phyloP scores from a whole-genome alignment of 2,113 vertebrate species.

The Tragelaphus scriptus region DNA sequence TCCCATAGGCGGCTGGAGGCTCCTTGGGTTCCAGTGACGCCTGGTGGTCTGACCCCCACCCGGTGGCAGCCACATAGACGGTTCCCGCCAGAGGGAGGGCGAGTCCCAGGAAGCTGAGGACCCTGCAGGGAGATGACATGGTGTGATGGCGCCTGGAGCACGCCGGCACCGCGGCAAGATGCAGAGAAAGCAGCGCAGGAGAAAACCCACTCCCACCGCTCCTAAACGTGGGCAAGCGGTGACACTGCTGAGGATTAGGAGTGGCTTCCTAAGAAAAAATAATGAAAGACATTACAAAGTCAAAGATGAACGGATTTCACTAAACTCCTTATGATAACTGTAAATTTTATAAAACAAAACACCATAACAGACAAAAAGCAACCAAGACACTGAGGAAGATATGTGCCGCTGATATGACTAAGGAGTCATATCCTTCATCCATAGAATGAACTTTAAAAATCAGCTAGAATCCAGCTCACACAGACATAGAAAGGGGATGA shows the following conservation, averaged over 20 bases:
- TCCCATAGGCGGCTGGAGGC: neutral
- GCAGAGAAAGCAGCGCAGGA: neutral
- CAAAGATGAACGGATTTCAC: neutral
- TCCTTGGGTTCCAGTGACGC: rapidly evolving
- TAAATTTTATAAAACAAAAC: neutral
- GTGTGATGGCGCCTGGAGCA: neutral
- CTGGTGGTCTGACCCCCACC: neutral
- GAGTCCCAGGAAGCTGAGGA: slow-evolving; percentile 79
- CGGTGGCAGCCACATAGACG: slow-evolving; percentile 67
- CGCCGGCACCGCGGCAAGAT: rapidly evolving
- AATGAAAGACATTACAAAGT: neutral
- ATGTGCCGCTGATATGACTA: neutral
- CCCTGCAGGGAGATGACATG: slow-evolving; percentile 70
- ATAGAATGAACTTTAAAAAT: neutral
- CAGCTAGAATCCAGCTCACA: neutral
- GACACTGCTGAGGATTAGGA: neutral
- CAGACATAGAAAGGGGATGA: neutral
- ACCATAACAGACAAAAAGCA: neutral
- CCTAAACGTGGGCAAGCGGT: neutral
- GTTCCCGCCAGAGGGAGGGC: slow-evolving; percentile 81
- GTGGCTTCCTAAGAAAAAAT: neutral
- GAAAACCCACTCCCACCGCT: neutral
- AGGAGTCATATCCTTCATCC: neutral
- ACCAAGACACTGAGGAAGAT: neutral
- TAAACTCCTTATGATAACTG: neutral